A percentile compares a stretch with the other conserved stretches of the same genome.
phyloP scores from a whole-genome alignment of 2,113 vertebrate species.

The Apodemus speciosus region DNA sequence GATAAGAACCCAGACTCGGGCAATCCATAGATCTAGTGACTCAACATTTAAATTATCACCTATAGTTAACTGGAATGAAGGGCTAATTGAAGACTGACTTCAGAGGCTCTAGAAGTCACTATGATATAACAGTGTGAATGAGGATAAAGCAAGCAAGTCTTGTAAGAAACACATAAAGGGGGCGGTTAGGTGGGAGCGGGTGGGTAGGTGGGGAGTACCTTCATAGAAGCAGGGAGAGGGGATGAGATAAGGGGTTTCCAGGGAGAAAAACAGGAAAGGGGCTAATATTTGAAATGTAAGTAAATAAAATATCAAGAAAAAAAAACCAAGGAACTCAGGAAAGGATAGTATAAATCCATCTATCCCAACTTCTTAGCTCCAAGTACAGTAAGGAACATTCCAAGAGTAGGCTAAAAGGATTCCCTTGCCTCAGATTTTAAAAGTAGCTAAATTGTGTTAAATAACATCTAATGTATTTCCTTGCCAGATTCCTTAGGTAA shows the following conservation, averaged over 20 bases:
- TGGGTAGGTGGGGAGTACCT: too few species aligned
- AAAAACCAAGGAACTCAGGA: neutral
- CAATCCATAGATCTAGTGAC: neutral
- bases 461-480: neutral
- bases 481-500: neutral
- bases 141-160: neutral
- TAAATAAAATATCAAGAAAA: too few species aligned
- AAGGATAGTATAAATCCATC: neutral
- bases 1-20: neutral
- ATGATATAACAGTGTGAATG: neutral
- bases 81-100: neutral
- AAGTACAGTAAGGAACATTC: neutral
- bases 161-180: neutral
- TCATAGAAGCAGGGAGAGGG: too few species aligned
- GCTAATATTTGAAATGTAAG: too few species aligned
- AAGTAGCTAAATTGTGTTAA: neutral
- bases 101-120: neutral
- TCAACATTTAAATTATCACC: constrained; percentile 17
- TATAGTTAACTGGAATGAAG: neutral
- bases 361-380: neutral
- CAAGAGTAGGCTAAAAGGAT: neutral
- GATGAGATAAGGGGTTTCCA: too few species aligned
- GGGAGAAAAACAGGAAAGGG: too few species aligned
- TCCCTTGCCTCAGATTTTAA: neutral
- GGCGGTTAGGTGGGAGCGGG: too few species aligned